Evolutionary conservation across 1,140 invertebrate genomes (phyloP), one percentile per base, ranked within the genome.

Genomic region (Nebria ingens): DNA sequence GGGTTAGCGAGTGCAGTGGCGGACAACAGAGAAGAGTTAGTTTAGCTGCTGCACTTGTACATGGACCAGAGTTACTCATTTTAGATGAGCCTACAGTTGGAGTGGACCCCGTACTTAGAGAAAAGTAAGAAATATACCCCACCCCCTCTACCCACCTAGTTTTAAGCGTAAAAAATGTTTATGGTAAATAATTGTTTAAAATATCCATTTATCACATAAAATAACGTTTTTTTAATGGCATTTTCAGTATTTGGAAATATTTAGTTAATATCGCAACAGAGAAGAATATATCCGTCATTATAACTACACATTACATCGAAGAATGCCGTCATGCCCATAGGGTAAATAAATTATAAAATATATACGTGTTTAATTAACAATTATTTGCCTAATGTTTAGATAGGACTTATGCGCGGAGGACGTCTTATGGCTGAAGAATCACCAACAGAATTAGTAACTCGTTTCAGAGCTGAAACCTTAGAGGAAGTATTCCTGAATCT

Each of bases 21-120:
- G 93, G 93, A 0, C 90, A 96, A 69, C 87, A 93, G 69, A 75
- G 93, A 55, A 74, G 92, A 56, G 82, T 93, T 0, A 93, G 90
- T 0, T 83, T 97, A 51, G 91, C 91, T 2, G 84, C 85, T 4
- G 88, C 91, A 0, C 70, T 97, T 59, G 78, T 97, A 0, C 91
- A 96, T 62, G 83, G 87, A 60, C 91, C 93, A 0, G 85, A 93
- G 68, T 71, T 96, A 0, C 71, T 96, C 0, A 91, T 97, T 52
- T 72, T 97, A 52, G 93, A 97, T 68, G 93, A 97, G 70, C 93
- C 93, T 0, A 96, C 92, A 0, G 92, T 94, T 11, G 93, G 92
- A 4, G 75, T 96, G 22, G 93, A 97, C 75, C 92, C 93, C 1
- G 73, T 95, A 54, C 71, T 97, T 17, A 79, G 92, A 70, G 86